Evolutionary conservation across 2,888 invertebrate species (phyloP), one percentile per base, ranked within the genome.

Genomic region (Phlogophora meticulosa): DNA sequence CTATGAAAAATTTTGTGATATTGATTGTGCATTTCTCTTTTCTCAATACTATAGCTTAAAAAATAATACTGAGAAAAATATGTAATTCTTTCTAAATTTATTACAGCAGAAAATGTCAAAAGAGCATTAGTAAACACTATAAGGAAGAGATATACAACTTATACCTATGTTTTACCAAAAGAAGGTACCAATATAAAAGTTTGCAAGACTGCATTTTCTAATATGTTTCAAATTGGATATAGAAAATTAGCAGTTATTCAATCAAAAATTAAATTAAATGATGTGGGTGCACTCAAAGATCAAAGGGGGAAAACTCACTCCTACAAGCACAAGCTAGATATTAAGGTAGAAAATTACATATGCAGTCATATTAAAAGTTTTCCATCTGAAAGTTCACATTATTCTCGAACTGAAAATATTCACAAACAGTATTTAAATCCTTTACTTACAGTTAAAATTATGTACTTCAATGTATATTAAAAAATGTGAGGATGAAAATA

Each of bases 401-500:
- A 56, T 56, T 56, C 56, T 34, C 56, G 56, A 42, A 55, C 55
- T 42, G 17, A 58, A 46, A 58, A 58, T 58, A 58, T 58, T 15
- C 48, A 58, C 38, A 58, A 58, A 46, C 48, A 58, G 38, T 58
- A 58, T 58, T 46, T 48, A 58, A 48, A 48, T 58, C 48, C 58
- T 7, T 38, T 58, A 58, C 58, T 58, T 58, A 22, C 46, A 20
- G 24, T 7, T 36, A 5, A 36, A 10, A 36, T 10, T 7, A 36
- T 36, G 36, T 36, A 36, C n/a, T 36, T 36, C 36, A 36, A 36
- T 36, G 9, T 36, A 36, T 9, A 36, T 36, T 36, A 7, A 36
- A 36, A 36, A 36, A 36, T 36, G 36, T 36, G 48, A 32, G 22
- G 34, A 48, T 46, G 58, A 46, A 36, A 36, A 10, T 36, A 36